Evolutionary conservation across 2,888 invertebrate genomes (phyloP).

Genomic region (Diaphora mendica): DNA sequence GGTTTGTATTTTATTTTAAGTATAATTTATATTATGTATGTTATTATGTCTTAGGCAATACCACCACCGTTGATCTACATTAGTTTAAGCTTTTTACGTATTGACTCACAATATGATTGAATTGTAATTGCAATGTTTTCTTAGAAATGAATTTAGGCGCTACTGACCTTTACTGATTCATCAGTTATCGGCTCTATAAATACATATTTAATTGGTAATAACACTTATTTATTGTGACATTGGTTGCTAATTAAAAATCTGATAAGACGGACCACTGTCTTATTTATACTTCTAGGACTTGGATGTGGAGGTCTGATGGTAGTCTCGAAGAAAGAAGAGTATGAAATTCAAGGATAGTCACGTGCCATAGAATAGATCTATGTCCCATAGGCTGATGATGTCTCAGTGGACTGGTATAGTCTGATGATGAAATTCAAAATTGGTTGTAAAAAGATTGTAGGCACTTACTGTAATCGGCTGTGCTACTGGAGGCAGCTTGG

Average conservation of each 20-base stretch:
- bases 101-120: conserved; percentile 14
- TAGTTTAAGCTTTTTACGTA: conserved; percentile 3
- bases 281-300: too few relatives aligned
- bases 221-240: background rate
- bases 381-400: too few relatives aligned
- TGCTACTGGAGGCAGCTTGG: conserved; percentile 57
- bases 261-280: too few relatives aligned
- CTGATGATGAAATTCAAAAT: too few relatives aligned
- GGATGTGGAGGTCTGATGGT: too few relatives aligned
- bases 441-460: background rate
- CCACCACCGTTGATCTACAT: background rate
- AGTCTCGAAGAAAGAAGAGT: too few relatives aligned
- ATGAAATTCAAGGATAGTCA: background rate
- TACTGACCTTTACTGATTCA: conserved; percentile 1
- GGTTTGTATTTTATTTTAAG: background rate
- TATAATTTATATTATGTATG: background rate
- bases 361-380: too few relatives aligned
- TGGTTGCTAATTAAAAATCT: background rate
- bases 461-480: conserved; percentile 45
- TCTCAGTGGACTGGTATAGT: background rate
- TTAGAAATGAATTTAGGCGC: background rate
- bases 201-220: background rate
- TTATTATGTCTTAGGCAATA: background rate
- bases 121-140: conserved; percentile 10
- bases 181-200: background rate